These are phyloP conservation scores for Scaptomyza pallida DNA, from an alignment of 1,140 invertebrate genomes.

Conservation along the genomic window DNA sequence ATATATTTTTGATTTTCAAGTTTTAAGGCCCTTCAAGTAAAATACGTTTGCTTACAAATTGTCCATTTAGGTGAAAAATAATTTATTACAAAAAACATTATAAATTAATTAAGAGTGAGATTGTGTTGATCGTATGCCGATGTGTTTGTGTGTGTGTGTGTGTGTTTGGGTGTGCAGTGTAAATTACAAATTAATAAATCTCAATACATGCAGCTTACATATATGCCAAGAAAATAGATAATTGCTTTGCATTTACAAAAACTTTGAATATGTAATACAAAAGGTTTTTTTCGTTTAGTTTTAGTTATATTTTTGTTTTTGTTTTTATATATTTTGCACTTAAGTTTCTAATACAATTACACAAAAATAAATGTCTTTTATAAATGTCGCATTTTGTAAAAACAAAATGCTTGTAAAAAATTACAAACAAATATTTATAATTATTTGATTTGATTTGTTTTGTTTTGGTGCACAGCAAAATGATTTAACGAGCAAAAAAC, in stretches of 20 bases:
- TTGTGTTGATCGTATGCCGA: slow-evolving; percentile 18
- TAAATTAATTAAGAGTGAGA: slow-evolving; percentile 63
- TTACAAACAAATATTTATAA: slow-evolving; percentile 43
- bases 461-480: slow-evolving; percentile 54
- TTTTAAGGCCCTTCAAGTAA: background rate
- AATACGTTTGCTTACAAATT: slow-evolving; percentile 3
- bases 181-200: slow-evolving; percentile 59
- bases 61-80: slow-evolving; percentile 53
- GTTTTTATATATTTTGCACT: slow-evolving; percentile 47
- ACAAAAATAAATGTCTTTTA: slow-evolving; percentile 69
- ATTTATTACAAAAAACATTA: slow-evolving; percentile 73
- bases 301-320: slow-evolving; percentile 11
- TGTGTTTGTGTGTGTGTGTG: slow-evolving; percentile 12
- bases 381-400: slow-evolving; percentile 36
- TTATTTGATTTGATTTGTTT: slow-evolving; percentile 31
- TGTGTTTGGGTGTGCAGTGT: slow-evolving; percentile 27
- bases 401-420: slow-evolving; percentile 36
- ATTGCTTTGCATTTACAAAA: slow-evolving; percentile 47
- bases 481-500: slow-evolving; percentile 61
- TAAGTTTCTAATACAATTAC: slow-evolving; percentile 68
- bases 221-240: slow-evolving; percentile 54
- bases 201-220: slow-evolving; percentile 56
- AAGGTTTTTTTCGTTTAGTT: slow-evolving; percentile 27
- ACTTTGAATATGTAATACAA: slow-evolving; percentile 44
- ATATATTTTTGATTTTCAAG: background rate